A percentile compares a stretch with the other conserved stretches of the same genome.
Conservation (phyloP, 2,113 vertebrate genomes). For the Conger conger region DNA sequence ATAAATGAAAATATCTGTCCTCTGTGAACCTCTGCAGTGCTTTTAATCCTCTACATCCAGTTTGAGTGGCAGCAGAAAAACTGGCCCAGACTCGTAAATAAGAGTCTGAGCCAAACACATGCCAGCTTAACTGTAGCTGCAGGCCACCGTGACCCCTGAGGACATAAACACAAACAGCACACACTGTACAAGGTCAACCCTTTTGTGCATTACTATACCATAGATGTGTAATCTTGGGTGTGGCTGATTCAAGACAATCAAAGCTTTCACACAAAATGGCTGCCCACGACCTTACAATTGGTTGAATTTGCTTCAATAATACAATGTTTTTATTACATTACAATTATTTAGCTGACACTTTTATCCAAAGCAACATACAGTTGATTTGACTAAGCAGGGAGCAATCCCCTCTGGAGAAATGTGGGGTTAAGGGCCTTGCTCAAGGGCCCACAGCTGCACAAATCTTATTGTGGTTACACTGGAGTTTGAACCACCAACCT, state of each 20-base stretch:
- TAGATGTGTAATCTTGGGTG: not conserved
- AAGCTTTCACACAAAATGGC: not conserved
- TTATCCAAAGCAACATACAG: too few species aligned
- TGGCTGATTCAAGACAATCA: not conserved
- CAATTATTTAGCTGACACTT: too few species aligned
- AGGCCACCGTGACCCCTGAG: not conserved
- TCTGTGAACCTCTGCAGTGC: not conserved
- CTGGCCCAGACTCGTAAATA: conserved; percentile 7
- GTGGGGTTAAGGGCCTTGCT: too few species aligned
- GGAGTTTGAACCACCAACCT: too few species aligned
- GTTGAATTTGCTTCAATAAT: not conserved
- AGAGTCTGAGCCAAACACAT: not conserved
- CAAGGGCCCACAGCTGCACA: too few species aligned
- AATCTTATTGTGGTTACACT: too few species aligned
- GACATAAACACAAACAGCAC: not conserved
- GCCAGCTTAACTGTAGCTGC: not conserved
- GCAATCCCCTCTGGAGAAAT: too few species aligned
- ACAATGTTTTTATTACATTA: not conserved
- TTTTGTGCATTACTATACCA: not conserved
- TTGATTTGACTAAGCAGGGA: too few species aligned
- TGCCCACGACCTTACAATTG: not conserved
- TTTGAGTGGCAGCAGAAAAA: conserved; percentile 5
- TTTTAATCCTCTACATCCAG: not conserved
- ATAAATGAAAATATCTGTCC: not conserved
- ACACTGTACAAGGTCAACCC: not conserved